phyloP scores from a whole-genome alignment of 2,797 vertebrate species.

The Cottoperca gobio region DNA sequence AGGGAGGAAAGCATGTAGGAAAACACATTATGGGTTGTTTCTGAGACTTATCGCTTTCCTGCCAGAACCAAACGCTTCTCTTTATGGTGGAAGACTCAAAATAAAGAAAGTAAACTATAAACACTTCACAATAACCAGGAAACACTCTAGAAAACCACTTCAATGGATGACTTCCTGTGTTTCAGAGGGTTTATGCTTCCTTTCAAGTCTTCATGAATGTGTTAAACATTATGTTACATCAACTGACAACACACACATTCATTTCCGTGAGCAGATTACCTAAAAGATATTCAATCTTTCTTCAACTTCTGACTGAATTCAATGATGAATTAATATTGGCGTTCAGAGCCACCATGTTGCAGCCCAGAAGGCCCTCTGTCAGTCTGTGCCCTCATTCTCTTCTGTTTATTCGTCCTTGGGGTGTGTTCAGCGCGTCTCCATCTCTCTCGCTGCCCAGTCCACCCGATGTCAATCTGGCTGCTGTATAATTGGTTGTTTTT shows the following conservation, averaged over 20 bases:
- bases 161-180: slow-evolving; percentile 15
- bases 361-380: slow-evolving; percentile 70
- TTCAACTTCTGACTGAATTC: slow-evolving; percentile 15
- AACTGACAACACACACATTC: background rate
- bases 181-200: background rate
- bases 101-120: slow-evolving; percentile 8
- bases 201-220: background rate
- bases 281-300: slow-evolving; percentile 6
- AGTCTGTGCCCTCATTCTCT: slow-evolving; percentile 75
- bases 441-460: slow-evolving; percentile 75
- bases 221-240: slow-evolving; percentile 15
- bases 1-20: background rate
- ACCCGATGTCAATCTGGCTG: slow-evolving; percentile 78
- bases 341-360: slow-evolving; percentile 41
- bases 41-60: slow-evolving; percentile 3
- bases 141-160: slow-evolving; percentile 10
- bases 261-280: slow-evolving; percentile 14
- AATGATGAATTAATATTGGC: slow-evolving; percentile 36
- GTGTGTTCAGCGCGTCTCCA: slow-evolving; percentile 73
- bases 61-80: slow-evolving; percentile 15
- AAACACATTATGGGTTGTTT: background rate
- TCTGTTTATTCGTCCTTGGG: slow-evolving; percentile 79
- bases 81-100: slow-evolving; percentile 10
- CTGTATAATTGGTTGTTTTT: slow-evolving; percentile 84
- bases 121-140: background rate